phyloP scores from a whole-genome alignment of 1,140 invertebrate species.

The Penaeus vannamei region DNA sequence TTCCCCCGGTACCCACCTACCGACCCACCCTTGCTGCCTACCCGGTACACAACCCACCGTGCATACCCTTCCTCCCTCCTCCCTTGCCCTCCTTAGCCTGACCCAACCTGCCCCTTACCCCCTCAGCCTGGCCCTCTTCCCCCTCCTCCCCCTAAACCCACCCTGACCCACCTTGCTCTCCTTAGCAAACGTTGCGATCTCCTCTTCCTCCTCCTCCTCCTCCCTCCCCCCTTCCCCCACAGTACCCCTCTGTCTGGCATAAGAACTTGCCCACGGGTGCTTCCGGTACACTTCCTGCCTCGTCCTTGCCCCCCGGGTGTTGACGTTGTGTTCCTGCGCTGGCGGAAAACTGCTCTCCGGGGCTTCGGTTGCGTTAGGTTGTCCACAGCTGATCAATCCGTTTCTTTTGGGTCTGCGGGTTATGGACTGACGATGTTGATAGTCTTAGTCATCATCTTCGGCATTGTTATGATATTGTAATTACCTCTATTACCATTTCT shows the following conservation, averaged over 20 bases:
- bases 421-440: too few relatives aligned
- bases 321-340: neutral
- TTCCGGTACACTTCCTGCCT: neutral
- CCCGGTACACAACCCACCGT: neutral
- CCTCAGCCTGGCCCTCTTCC: neutral
- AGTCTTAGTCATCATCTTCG: too few relatives aligned
- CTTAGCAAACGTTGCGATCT: too few relatives aligned
- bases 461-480: too few relatives aligned
- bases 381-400: too few relatives aligned
- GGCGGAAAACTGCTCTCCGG: too few relatives aligned
- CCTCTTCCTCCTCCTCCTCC: too few relatives aligned
- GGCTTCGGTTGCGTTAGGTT: too few relatives aligned
- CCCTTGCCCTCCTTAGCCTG: neutral
- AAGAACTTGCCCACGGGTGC: neutral
- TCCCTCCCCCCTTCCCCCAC: too few relatives aligned
- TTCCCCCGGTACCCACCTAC: neutral
- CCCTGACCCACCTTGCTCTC: neutral
- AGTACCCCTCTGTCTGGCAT: too few relatives aligned
- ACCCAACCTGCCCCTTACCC: neutral
- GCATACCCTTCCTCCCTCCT: neutral
- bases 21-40: conserved; percentile 1
- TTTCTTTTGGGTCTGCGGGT: too few relatives aligned
- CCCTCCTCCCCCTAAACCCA: neutral
- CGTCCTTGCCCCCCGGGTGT: neutral
- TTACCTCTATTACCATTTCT: too few relatives aligned